phyloP scores from a whole-genome alignment of 2,888 invertebrate genomes.

The Linyphia triangularis region DNA sequence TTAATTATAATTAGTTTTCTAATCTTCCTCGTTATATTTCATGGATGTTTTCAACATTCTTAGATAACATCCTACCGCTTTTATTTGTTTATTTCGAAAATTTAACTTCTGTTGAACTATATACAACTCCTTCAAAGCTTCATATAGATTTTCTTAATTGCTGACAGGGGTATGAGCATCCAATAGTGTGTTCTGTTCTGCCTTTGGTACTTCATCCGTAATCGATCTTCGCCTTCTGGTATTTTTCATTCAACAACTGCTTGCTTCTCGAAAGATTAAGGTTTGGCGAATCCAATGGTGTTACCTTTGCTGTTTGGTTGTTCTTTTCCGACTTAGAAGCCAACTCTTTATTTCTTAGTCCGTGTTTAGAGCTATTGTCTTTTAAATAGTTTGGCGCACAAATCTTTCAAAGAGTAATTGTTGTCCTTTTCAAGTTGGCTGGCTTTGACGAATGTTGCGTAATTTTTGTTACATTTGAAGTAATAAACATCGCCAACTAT shows the following conservation, averaged over 20 bases:
- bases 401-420: neutral
- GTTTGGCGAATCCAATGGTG: neutral
- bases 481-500: neutral
- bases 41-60: neutral
- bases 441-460: conserved; percentile 22
- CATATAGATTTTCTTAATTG: neutral
- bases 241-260: neutral
- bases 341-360: neutral
- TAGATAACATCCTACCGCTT: neutral
- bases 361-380: neutral
- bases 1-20: too few relatives aligned
- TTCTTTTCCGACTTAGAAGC: neutral
- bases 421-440: conserved; percentile 16
- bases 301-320: neutral
- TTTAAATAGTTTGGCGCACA: neutral
- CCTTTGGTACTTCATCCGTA: too few relatives aligned
- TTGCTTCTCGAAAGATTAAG: neutral
- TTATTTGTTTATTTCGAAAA: neutral
- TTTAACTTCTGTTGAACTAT: neutral
- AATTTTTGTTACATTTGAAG: conserved; percentile 10
- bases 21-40: neutral
- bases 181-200: too few relatives aligned
- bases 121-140: neutral
- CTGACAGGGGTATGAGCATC: too few relatives aligned
- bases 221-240: neutral